Conservation (phyloP, 2,888 invertebrate species). For the Myopa tessellatipennis region DNA sequence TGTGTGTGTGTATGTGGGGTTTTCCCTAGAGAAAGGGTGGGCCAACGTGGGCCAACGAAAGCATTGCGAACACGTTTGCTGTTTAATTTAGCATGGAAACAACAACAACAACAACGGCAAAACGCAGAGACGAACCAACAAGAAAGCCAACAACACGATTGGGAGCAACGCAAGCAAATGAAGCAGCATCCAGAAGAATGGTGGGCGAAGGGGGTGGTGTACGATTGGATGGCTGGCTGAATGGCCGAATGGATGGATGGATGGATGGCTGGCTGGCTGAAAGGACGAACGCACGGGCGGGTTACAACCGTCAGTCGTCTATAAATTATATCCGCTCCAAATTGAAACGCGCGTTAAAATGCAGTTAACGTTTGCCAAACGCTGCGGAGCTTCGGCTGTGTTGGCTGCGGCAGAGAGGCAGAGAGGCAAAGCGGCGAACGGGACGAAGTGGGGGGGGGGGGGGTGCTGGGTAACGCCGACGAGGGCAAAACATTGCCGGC, state of each 20-base stretch:
- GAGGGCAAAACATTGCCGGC: background rate
- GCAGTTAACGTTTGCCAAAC: conserved; percentile 62
- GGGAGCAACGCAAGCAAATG: background rate
- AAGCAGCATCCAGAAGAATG: background rate
- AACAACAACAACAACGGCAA: background rate
- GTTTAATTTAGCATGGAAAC: conserved; percentile 50
- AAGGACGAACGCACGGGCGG: conserved; percentile 25
- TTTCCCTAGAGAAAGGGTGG: background rate
- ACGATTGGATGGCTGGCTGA: background rate
- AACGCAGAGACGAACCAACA: background rate
- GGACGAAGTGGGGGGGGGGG: background rate
- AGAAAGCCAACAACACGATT: background rate
- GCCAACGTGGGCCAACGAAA: background rate
- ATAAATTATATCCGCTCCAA: conserved; percentile 67
- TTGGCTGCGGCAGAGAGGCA: background rate
- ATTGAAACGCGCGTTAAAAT: conserved; percentile 67
- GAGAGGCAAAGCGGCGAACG: background rate
- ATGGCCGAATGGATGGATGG: background rate
- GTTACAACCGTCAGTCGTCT: conserved; percentile 62
- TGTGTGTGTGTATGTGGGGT: background rate
- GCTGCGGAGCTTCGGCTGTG: conserved; percentile 1
- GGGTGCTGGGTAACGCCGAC: background rate
- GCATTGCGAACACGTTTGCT: conserved; percentile 10
- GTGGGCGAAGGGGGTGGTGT: too few relatives aligned
- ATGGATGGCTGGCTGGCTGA: background rate